These are phyloP conservation scores for Mallotus villosus DNA, from an alignment of 2,797 vertebrate species.

Conservation along the genomic window DNA sequence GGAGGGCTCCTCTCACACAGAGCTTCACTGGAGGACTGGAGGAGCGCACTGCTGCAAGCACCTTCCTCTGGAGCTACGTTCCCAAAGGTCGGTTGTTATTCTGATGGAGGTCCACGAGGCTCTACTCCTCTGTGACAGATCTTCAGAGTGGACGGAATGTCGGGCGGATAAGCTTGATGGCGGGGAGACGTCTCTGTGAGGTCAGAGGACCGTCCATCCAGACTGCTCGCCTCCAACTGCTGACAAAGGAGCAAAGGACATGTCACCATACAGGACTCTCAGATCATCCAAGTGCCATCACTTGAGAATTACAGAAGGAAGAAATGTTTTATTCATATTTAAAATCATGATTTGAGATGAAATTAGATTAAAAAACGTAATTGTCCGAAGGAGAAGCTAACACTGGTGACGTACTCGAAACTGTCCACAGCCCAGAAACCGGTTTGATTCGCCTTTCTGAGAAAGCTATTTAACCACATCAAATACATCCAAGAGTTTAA, in stretches of 20 bases:
- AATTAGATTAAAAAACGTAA: neutral
- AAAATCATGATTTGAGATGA: neutral
- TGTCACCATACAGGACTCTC: neutral
- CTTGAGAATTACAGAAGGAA: neutral
- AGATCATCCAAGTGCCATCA: neutral
- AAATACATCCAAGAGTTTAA: conserved; percentile 6
- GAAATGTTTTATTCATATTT: neutral
- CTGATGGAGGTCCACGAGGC: neutral
- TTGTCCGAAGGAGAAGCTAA: neutral
- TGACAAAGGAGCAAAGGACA: conserved; percentile 5
- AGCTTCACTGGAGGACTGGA: too few species aligned
- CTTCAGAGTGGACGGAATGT: neutral
- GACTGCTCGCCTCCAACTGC: conserved; percentile 5
- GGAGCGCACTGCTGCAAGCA: too few species aligned
- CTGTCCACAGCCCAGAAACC: neutral
- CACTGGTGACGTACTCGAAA: neutral
- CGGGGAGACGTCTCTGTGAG: neutral
- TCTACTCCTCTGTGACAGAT: neutral
- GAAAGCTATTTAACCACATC: neutral
- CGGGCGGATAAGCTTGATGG: neutral
- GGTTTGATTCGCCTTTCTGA: neutral
- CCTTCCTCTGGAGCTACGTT: too few species aligned
- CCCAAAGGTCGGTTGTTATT: neutral
- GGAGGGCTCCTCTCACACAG: neutral
- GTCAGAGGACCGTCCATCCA: neutral